A percentile compares a stretch with the other conserved stretches of the same genome.
phyloP scores from a whole-genome alignment of 2,888 invertebrate species.

The Microctonus aethiopoides region DNA sequence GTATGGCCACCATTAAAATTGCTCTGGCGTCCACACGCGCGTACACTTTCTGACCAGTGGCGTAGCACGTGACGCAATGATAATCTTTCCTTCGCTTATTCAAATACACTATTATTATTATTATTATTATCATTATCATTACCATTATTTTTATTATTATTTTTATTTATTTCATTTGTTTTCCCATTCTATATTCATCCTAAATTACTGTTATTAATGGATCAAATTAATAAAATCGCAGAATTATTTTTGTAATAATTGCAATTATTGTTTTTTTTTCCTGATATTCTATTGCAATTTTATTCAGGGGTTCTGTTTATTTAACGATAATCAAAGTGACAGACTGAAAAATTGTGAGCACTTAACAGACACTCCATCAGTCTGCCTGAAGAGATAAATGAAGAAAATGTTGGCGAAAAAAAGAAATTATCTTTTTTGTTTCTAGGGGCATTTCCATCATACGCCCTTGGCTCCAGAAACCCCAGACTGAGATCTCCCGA shows the following conservation, averaged over 20 bases:
- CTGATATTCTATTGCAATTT: background rate
- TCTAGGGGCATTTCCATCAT: slow-evolving; percentile 12
- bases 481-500: slow-evolving; percentile 20
- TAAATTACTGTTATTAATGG: background rate
- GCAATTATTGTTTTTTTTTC: background rate
- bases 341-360: background rate
- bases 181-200: background rate
- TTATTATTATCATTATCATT: too few species aligned
- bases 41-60: background rate
- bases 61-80: slow-evolving; percentile 10
- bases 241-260: background rate
- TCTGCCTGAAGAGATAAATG: background rate
- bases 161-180: background rate
- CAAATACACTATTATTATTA: too few species aligned
- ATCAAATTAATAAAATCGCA: background rate
- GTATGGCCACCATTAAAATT: slow-evolving; percentile 52
- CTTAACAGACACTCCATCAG: background rate
- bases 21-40: slow-evolving; percentile 41
- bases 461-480: slow-evolving; percentile 49
- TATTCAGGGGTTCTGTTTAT: background rate
- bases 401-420: background rate
- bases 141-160: too few species aligned
- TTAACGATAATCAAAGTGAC: background rate
- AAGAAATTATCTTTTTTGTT: background rate
- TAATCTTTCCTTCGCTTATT: background rate